phyloP scores from a whole-genome alignment of 2,113 vertebrate species.

The Athene noctua region DNA sequence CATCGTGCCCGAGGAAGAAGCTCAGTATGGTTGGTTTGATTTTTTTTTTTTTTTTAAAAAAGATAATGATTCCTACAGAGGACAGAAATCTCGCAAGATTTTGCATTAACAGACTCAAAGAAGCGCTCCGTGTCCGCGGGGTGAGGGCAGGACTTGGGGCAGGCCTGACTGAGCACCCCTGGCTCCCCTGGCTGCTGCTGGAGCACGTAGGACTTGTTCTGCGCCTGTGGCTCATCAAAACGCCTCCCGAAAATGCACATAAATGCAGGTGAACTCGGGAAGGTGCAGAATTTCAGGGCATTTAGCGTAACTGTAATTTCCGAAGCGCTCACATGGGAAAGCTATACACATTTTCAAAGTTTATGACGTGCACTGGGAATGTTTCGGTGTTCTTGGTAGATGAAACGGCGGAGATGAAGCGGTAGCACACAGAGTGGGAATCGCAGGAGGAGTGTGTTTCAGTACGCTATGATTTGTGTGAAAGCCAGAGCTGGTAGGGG shows the following conservation, averaged over 20 bases:
- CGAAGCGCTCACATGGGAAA: not conserved
- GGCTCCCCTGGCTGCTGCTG: fast-evolving
- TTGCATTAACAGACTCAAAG: fast-evolving
- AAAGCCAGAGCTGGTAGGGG: not conserved
- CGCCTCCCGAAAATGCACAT: fast-evolving
- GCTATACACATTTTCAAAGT: not conserved
- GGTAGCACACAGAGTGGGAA: not conserved
- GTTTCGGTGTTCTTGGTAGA: not conserved
- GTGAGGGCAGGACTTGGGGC: too few species aligned
- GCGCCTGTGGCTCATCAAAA: not conserved
- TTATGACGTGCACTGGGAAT: fast-evolving
- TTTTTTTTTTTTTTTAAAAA: too few species aligned
- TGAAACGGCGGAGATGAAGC: not conserved
- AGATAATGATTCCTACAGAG: fast-evolving
- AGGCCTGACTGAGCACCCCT: not conserved
- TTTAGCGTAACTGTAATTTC: not conserved
- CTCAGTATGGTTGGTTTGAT: fast-evolving
- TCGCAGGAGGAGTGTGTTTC: too few species aligned
- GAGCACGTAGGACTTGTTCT: fast-evolving
- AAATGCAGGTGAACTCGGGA: not conserved
- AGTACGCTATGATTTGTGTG: not conserved
- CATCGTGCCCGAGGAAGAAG: fast-evolving
- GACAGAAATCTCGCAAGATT: not conserved
- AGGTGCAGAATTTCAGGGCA: not conserved
- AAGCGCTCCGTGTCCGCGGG: not conserved